Conservation (phyloP, 2,888 invertebrate genomes). For the Drosophila nr. fundita region DNA sequence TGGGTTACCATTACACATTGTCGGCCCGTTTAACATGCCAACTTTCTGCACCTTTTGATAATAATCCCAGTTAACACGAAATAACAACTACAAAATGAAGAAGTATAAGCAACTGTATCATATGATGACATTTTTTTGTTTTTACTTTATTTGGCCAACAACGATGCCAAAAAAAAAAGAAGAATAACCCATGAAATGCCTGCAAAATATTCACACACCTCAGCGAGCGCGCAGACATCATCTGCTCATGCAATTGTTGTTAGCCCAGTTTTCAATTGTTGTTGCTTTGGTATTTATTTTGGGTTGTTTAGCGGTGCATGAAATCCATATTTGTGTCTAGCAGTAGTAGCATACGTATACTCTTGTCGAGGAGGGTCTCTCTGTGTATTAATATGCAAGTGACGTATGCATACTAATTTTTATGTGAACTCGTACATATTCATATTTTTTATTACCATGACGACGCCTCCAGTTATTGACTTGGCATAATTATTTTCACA, state of each 20-base stretch:
- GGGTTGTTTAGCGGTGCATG: conserved; percentile 49
- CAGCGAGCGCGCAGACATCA: conserved; percentile 48
- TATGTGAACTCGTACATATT: conserved; percentile 18
- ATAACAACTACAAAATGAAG: conserved; percentile 25
- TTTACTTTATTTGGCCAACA: conserved; percentile 64
- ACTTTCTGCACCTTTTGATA: conserved; percentile 64
- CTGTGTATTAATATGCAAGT: conserved; percentile 20
- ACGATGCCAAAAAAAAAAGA: conserved; percentile 44
- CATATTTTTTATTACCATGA: conserved; percentile 16
- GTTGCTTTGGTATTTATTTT: conserved; percentile 15
- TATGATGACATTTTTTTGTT: conserved; percentile 71
- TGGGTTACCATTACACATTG: conserved; percentile 69
- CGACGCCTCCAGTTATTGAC: conserved; percentile 3
- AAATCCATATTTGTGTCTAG: conserved; percentile 33
- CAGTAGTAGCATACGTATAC: conserved; percentile 14
- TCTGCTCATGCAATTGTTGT: conserved; percentile 73
- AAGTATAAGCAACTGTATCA: conserved; percentile 42
- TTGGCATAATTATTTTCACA: conserved; percentile 24
- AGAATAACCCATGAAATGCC: conserved; percentile 61
- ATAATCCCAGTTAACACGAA: conserved; percentile 49
- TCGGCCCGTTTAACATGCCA: conserved; percentile 37
- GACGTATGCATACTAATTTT: background rate
- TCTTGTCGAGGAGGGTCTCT: conserved; percentile 18
- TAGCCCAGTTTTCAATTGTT: conserved; percentile 70
- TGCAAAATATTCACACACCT: conserved; percentile 75